A percentile compares a stretch with the other conserved stretches of the same genome.
These are phyloP conservation scores for Hydrotaea diabolus DNA, from an alignment of 2,888 invertebrate genomes.

Conservation along the genomic window DNA sequence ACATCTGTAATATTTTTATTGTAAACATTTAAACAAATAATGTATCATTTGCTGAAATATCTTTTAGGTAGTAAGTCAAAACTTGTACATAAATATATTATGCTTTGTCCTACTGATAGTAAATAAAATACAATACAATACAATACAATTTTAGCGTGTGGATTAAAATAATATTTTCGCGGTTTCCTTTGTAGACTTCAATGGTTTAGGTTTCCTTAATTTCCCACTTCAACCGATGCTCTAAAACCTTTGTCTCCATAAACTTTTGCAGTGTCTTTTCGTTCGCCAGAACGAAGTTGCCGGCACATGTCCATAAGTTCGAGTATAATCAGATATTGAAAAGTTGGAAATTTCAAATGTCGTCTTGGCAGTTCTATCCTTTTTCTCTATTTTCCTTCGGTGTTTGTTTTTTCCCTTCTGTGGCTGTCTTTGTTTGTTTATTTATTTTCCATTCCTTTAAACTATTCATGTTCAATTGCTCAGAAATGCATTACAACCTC, in stretches of 20 bases:
- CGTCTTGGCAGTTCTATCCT: background rate
- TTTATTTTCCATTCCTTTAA: background rate
- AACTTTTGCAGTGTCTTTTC: background rate
- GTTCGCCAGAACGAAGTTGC: background rate
- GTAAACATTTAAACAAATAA: no score
- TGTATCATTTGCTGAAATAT: no score
- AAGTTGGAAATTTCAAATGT: background rate
- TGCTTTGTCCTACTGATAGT: no score
- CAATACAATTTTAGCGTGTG: no score
- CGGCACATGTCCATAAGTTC: background rate
- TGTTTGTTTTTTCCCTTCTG: background rate
- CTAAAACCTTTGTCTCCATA: background rate
- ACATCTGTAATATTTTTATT: no score
- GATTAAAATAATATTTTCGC: no score
- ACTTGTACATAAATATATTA: no score
- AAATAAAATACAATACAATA: no score
- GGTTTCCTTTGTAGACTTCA: no score
- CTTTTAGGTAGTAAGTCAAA: no score
- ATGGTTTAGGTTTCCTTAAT: no score
- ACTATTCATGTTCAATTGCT: conserved; percentile 52
- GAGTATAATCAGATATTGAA: background rate
- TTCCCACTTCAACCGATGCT: no score
- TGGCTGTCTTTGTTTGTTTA: background rate
- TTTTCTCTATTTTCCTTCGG: background rate
- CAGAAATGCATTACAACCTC: conserved; percentile 49